Base-by-base conservation (phyloP, 2,888 invertebrate species). In the Cantharis rufa region DNA sequence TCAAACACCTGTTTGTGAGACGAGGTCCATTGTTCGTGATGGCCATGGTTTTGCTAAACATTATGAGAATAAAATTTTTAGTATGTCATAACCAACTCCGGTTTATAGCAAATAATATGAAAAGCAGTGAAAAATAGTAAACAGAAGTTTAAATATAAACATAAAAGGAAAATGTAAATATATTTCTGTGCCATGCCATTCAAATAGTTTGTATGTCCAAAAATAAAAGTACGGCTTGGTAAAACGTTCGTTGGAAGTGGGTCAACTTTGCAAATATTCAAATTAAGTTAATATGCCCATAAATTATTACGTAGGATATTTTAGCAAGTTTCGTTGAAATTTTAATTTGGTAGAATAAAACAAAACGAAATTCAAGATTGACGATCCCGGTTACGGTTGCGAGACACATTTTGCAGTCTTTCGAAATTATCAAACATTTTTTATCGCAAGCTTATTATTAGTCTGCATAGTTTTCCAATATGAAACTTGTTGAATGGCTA, bases 221-320 rank as follows among this genome's bases (percentile, higher is more conserved):
- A 75, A 75, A 75, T 75, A 75, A 75, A 71, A 70, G 62, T 61
- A n/a, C 48, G 70, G 48, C 71, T 48, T 66, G 70, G 61, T 27
- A 21, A 64, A 71, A 71, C 69, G 16, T 73, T 69, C 62, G 61
- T 18, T 71, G 13, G 62, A 75, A 75, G 66, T 75, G 69, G 75
- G 75, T 75, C 75, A 71, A 66, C 70, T 75, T 18, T 75, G 48
- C 48, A 48, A 48, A 48, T 48, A 48, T 48, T 48, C 48, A 48
- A 48, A 48, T 48, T 48, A 48, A 48, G 48, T 48, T 48, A 48
- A 48, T 48, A 48, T 48, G 48, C n/a, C 48, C 48, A 48, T 48
- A 48, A 48, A 48, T 48, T 48, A 48, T 48, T 48, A 48, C n/a
- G 48, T n/a, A 48, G 48, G 48, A 13, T 48, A 48, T n/a, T 48